A percentile compares a stretch with the other conserved stretches of the same genome.
Conservation (phyloP, 1,140 invertebrate species). For the Stenopsyche tienmushanensis region DNA sequence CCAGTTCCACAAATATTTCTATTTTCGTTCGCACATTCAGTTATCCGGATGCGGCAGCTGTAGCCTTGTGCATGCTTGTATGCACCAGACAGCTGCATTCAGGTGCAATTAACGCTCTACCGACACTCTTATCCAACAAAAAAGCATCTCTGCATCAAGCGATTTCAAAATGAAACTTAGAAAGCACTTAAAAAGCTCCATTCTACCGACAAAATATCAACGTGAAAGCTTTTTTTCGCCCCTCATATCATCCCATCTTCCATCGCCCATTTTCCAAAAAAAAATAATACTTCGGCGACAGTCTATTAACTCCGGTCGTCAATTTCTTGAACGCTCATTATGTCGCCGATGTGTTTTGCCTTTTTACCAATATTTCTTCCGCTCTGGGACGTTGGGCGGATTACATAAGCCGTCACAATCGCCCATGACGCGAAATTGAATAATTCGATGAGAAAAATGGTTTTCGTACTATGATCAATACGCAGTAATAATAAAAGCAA, state of each 20-base stretch:
- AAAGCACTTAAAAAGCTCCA: neutral
- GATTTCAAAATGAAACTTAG: too few species aligned
- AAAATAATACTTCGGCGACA: too few species aligned
- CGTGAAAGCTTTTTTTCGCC: too few species aligned
- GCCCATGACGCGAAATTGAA: conserved; percentile 30
- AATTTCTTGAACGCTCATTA: neutral
- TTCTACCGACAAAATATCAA: neutral
- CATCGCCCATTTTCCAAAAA: too few species aligned
- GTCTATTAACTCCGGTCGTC: too few species aligned
- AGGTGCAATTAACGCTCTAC: conserved; percentile 5
- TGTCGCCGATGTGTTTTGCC: neutral
- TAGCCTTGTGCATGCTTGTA: neutral
- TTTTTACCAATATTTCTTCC: too few species aligned
- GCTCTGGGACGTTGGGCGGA: too few species aligned
- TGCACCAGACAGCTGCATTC: conserved; percentile 6
- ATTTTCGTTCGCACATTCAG: neutral
- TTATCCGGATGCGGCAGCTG: neutral
- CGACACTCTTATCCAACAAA: neutral
- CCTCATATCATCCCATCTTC: too few species aligned
- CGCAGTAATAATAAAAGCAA: conserved; percentile 9
- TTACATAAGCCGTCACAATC: too few species aligned
- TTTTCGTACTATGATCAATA: neutral
- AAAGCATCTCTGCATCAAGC: neutral
- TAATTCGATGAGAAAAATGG: conserved; percentile 27
- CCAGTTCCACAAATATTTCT: neutral